phyloP scores from a whole-genome alignment of 2,888 invertebrate species.

The Tubulanus polymorphus region DNA sequence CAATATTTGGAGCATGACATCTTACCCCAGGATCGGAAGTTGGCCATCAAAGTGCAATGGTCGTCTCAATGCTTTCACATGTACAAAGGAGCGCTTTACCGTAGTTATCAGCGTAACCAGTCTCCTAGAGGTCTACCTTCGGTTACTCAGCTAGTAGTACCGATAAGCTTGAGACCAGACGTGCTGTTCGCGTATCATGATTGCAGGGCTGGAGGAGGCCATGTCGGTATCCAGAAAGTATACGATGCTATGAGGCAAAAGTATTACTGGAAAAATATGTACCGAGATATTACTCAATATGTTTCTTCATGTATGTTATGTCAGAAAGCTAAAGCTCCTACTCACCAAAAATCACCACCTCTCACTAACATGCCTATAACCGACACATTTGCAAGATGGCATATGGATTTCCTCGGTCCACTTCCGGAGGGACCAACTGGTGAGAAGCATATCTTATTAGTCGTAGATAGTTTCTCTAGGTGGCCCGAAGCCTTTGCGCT shows the following conservation, averaged over 20 bases:
- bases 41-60: constrained; percentile 3
- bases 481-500: constrained; percentile 9
- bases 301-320: background rate
- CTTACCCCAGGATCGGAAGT: constrained; percentile 10
- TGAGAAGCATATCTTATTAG: background rate
- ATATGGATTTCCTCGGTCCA: background rate
- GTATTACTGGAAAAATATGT: background rate
- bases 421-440: background rate
- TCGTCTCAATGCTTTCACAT: constrained; percentile 13
- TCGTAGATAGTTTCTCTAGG: background rate
- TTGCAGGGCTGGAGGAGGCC: constrained; percentile 8
- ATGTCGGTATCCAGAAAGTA: background rate
- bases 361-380: background rate
- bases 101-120: constrained; percentile 4
- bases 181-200: constrained; percentile 15
- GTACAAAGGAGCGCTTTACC: constrained; percentile 15
- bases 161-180: constrained; percentile 8
- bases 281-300: background rate
- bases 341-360: background rate
- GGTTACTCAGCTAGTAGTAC: constrained; percentile 12
- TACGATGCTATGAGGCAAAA: background rate
- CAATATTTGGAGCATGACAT: constrained; percentile 6
- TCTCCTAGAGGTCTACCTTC: background rate
- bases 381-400: background rate
- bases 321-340: background rate